Evolutionary conservation across 2,113 vertebrate species (phyloP), one percentile per base, ranked within the genome.

Genomic region (Ptilorrhoa leucosticta): DNA sequence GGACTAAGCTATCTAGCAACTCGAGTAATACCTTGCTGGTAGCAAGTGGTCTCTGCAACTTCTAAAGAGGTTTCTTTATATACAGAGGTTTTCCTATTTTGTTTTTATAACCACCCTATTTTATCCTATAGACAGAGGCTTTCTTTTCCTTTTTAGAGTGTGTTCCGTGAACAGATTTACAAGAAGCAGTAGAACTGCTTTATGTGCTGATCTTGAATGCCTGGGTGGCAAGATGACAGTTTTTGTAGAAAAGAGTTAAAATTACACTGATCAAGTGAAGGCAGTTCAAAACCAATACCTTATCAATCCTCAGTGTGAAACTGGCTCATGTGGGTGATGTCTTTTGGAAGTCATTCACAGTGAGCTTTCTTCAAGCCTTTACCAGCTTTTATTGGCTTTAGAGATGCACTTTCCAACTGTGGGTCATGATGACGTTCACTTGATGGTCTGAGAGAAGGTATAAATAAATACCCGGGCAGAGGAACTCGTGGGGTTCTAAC

Each of bases 21-120:
- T 85, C 0, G 51, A 97, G 40, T 93, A 98, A 97, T 76, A 93
- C 79, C 87, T 97, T 98, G 97, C 95, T 96, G 95, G 97, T 97
- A 98, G 97, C 96, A 97, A 96, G 97, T 95, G 96, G 88, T 97
- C 96, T 98, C 94, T 95, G 96, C 92, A 97, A 93, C 94, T 97
- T 96, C 64, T 91, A 96, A 95, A 96, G 85, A 97, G 97, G 94
- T 85, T 97, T 97, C 95, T 95, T 94, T 79, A 96, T 92, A 94
- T 93, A 87, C 83, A 97, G 69, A 87, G 76, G 58, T 83, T 91
- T 96, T 94, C 50, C 81, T 75, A 47, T 64, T 91, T 96, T 82
- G 69, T 96, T 97, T 97, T 97, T 92, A 73, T 96, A 97, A 96
- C 22, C 91, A 96, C 96, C 75, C 60, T 56, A 30, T 95, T 98